Base-by-base conservation (phyloP, 23 tunicate genomes). In the Styela clava region DNA sequence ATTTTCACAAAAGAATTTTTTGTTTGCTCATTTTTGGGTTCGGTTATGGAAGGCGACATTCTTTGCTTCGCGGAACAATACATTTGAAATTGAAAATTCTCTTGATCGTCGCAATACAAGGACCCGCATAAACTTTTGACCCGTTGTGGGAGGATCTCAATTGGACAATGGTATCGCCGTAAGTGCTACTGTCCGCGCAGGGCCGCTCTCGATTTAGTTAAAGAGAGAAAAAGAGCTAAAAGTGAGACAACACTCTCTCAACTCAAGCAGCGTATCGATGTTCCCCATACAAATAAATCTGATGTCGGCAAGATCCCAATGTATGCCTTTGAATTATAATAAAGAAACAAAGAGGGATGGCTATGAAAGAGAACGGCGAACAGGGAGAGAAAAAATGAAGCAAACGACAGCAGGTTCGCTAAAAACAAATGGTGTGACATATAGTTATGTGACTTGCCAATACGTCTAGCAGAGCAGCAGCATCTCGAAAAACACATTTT, bases 151-250 rank as follows among this genome's bases (percentile, higher is more conserved):
- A 76, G 81, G 81, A 27, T 44, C 64, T 52, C 81, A 76, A 76
- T 76, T 27, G 81, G 65, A 35, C 64, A 76, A 33, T 44, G 81
- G 52, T 37, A 76, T 76, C 65, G 65, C 67, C 81, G 44, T 52
- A 76, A 76, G 81, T 76, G 81, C 81, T 52, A 52, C 81, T 76
- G 65, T 56, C 81, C 81, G 30, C 71, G 31, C 25, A 52, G 81
- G 62, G 27, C 16, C 52, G 52, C 81, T 27, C 81, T 44, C 2
- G 24, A 76, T 37, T 33, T 21, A 36, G n/a, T 9, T 74, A 33
- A 28, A 76, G 81, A 76, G 68, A 76, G 52, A 35, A 24, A 52
- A 36, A 26, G 52, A 44, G 64, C 35, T n/a, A 76, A 44, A 22
- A 52, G 65, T 76, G 81, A 52, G 27, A n/a, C 64, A 27, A 52